Conservation (phyloP, 2,888 invertebrate species). For the Phortica magna region DNA sequence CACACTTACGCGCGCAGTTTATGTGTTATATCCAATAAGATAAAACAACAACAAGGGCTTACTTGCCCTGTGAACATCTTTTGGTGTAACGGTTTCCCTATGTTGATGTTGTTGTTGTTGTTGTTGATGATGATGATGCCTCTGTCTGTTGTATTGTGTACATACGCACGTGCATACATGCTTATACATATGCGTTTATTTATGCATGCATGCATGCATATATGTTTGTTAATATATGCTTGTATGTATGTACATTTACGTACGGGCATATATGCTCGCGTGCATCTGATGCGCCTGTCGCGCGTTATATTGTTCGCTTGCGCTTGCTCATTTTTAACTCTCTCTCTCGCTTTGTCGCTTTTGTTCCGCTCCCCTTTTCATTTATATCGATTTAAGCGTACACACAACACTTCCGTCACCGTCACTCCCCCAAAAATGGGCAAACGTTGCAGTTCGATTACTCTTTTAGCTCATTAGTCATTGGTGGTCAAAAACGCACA, state of each 20-base stretch:
- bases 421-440: neutral
- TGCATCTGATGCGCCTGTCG: no score
- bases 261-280: no score
- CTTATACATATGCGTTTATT: neutral
- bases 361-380: no score
- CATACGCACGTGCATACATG: neutral
- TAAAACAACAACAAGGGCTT: slow-evolving; percentile 1
- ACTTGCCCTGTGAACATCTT: no score
- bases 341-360: no score
- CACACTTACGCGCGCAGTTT: no score
- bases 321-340: no score
- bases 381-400: no score
- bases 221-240: neutral
- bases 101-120: no score
- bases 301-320: no score
- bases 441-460: neutral
- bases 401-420: neutral
- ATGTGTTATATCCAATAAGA: slow-evolving; percentile 10
- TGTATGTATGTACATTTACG: neutral
- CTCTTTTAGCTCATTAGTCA: neutral
- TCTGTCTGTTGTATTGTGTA: neutral
- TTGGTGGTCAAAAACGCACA: neutral
- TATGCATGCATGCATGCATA: slow-evolving; percentile 29
- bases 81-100: no score
- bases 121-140: no score